Base-by-base conservation (phyloP, 2,888 invertebrate genomes). In the Linnaemya tessellans region DNA sequence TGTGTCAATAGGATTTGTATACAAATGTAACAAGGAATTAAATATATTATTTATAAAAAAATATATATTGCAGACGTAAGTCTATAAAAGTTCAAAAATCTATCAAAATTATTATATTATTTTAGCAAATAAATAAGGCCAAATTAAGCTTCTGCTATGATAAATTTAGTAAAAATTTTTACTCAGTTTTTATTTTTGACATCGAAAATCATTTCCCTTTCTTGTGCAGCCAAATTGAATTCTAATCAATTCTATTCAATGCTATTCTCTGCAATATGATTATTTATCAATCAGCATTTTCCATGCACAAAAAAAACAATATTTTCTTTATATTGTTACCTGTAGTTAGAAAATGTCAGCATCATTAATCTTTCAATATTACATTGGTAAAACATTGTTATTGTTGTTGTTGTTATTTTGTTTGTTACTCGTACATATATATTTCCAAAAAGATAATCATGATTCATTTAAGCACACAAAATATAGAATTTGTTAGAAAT, bases 281-380 rank as follows among this genome's bases (percentile, higher is more conserved):
- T 74, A 60, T 10, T 43, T 80, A 74, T 60, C 65, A 74, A 73
- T 80, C 73, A 73, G 49, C 25, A 64, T 71, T 80, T 65, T 71
- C 46, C 18, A 46, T 15, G 41, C 9, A 49, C n/a, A 49, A 70
- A 56, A 25, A 22, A 20, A n/a, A n/a, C 38, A 0, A 20, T 25
- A 1, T 49, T 20, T 38, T 38, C 15, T 30, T 9, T 22, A 22
- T 18, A 46, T 22, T 62, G 15, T 60, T 75, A 83, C 77, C 71
- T 78, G 56, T 67, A 71, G 62, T 15, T 41, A 51, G 58, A 65
- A 71, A 77, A 82, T 43, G 71, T 82, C 65, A 82, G 65, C 58
- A 58, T 82, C 71, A 71, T 71, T 83, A 78, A 78, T 77, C 71
- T 65, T 71, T 77, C 46, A 77, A 77, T 77, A 77, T 58, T 49